Percentiles rank a stretch among this genome's conserved stretches.
phyloP scores from a whole-genome alignment of 1,140 invertebrate genomes.

The roundworm (Caenorhabditis elegans) region DNA sequence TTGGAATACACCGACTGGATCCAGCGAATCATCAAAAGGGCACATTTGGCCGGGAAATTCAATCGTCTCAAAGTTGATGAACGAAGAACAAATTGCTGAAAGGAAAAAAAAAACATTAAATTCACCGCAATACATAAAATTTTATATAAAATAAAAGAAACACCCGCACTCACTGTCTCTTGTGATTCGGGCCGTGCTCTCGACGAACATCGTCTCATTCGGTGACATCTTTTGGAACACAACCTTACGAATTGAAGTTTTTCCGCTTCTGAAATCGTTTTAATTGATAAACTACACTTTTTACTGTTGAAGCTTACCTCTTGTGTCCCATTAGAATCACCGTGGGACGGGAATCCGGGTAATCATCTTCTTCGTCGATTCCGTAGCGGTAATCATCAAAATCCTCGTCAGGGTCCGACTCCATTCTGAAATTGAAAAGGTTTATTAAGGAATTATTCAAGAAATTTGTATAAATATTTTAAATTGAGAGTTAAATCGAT shows the following conservation, averaged over 20 bases:
- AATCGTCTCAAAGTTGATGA: conserved; percentile 99
- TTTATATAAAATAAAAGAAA: conserved; percentile 27
- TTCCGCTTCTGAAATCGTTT: conserved; percentile 81
- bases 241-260: conserved; percentile 99
- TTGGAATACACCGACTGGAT: conserved; percentile 86
- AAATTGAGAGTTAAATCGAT: no score
- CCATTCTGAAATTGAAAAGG: neutral
- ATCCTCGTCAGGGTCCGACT: conserved; percentile 36
- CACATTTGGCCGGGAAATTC: conserved; percentile 98
- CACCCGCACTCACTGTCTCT: conserved; percentile 87
- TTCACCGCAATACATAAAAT: conserved; percentile 68
- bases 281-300: neutral
- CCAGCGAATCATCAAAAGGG: conserved; percentile 88
- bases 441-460: neutral
- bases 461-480: no score
- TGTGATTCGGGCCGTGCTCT: conserved; percentile 96
- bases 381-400: conserved; percentile 46
- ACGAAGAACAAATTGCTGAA: conserved; percentile 84
- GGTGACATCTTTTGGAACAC: conserved; percentile 99
- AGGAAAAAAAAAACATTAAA: conserved; percentile 30
- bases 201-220: conserved; percentile 97
- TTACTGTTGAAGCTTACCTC: conserved; percentile 71
- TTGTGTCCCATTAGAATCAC: conserved; percentile 92
- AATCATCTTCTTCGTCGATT: conserved; percentile 36
- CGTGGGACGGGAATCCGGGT: conserved; percentile 72